Percentiles rank a stretch among this genome's conserved stretches.
These are phyloP conservation scores for Nomada ruficornis DNA, from an alignment of 2,888 invertebrate genomes.

Conservation along the genomic window DNA sequence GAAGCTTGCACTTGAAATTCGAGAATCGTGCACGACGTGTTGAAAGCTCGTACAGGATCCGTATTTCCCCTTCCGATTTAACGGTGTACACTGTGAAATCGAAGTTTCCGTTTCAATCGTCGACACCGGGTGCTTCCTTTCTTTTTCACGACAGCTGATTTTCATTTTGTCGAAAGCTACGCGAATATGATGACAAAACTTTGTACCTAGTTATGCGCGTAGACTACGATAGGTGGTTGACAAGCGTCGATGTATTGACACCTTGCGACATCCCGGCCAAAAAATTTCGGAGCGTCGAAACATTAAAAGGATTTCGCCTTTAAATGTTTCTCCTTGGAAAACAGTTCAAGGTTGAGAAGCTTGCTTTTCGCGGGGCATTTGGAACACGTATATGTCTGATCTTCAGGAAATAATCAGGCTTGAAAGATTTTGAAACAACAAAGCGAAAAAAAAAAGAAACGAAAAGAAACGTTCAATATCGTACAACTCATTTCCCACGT, in stretches of 20 bases:
- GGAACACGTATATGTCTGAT: too few relatives aligned
- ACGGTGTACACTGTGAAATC: background rate
- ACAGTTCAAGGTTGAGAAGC: background rate
- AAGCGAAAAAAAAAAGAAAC: background rate
- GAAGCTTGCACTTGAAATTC: slow-evolving; percentile 22
- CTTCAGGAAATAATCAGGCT: too few relatives aligned
- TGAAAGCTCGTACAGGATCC: slow-evolving; percentile 4
- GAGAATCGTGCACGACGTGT: slow-evolving; percentile 1
- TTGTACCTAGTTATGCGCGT: too few relatives aligned
- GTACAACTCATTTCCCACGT: too few relatives aligned
- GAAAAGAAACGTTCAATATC: too few relatives aligned
- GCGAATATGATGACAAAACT: too few relatives aligned
- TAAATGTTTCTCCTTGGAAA: too few relatives aligned
- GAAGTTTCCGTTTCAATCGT: slow-evolving; percentile 7
- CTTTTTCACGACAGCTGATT: background rate
- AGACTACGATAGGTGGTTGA: too few relatives aligned
- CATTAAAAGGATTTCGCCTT: too few relatives aligned
- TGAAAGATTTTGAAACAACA: background rate
- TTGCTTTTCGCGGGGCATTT: background rate
- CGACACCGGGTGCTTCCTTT: background rate
- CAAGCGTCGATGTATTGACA: too few relatives aligned
- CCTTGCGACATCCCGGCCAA: too few relatives aligned
- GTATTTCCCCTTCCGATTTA: background rate
- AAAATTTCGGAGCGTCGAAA: too few relatives aligned
- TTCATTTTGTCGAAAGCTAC: background rate